Base-by-base conservation (phyloP, 2,113 vertebrate genomes). In the Pyxicephalus adspersus region DNA sequence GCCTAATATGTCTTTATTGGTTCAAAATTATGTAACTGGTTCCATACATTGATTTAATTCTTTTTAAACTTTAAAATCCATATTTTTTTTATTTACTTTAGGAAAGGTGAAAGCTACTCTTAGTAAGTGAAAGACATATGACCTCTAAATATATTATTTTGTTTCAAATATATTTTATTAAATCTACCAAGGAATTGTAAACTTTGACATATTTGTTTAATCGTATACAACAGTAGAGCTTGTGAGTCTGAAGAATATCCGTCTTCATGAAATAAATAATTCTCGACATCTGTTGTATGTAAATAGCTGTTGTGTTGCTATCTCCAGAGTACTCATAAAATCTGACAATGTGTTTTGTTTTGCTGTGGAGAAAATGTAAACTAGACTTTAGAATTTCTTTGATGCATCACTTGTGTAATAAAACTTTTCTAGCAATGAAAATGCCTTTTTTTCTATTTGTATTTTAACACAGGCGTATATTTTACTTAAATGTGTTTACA, bases 261-360 rank as follows among this genome's bases (percentile, higher is more conserved):
- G 75, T 82, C 34, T 60, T 82, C 57, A 9, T 75, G 17, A 65
- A 66, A 82, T 75, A 75, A 82, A 82, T 82, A 82, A 75, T 82
- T 66, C 28, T 26, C 65, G 70, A 66, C 80, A 82, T 82, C 80
- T 82, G 80, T 75, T 75, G 70, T 66, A 75, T 82, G 80, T 75
- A 82, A 82, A 82, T 82, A 50, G 61, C 26, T 26, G 55, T 66
- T 64, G 54, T 82, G 71, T 25, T 75, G 70, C 25, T 58, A 82
- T 82, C 71, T 74, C 70, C 31, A 7, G 51, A 82, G 71, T 45
- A 19, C 65, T 82, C 71, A 75, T 82, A 73, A 81, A 81, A 73
- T 64, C 52, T 75, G 80, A 82, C 80, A 82, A 57, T 64, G 63
- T 75, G 61, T 81, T 81, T 79, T 79, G 58, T 63, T 81, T 71